Conservation (phyloP, 1,140 invertebrate genomes). For the Bombus impatiens region DNA sequence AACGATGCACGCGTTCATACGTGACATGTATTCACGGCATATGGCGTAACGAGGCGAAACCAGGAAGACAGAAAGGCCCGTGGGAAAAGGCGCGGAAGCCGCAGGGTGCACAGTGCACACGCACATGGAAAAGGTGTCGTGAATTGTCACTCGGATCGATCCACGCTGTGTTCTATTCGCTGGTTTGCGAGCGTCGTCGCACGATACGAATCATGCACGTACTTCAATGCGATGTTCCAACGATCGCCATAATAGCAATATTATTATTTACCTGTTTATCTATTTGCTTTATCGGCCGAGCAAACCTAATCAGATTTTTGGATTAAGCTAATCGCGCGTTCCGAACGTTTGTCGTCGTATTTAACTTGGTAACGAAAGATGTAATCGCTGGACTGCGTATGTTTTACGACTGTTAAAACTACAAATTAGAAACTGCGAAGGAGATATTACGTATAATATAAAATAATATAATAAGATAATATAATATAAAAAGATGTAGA, state of each 20-base stretch:
- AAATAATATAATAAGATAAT: no score
- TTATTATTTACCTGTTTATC: background rate
- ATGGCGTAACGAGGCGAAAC: background rate
- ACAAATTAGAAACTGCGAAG: no score
- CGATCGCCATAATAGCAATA: background rate
- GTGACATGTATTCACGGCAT: conserved; percentile 31
- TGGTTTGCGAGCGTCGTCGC: conserved; percentile 1
- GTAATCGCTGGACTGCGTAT: no score
- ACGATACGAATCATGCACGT: conserved; percentile 1
- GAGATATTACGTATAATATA: accelerated
- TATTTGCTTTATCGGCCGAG: no score
- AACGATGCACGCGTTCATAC: conserved; percentile 53
- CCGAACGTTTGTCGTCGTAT: no score
- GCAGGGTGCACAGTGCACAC: conserved; percentile 31
- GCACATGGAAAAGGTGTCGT: conserved; percentile 52
- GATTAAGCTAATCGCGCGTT: no score
- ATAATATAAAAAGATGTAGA: no score
- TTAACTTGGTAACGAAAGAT: no score
- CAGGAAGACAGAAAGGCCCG: conserved; percentile 4
- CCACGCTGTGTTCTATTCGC: background rate
- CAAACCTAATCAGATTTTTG: no score
- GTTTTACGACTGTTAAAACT: no score
- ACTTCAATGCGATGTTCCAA: background rate
- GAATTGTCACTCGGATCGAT: conserved; percentile 59
- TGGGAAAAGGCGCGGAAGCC: conserved; percentile 21